Percentiles rank a stretch among this genome's conserved stretches.
These are phyloP conservation scores for Toxotes lorentzi DNA, from an alignment of 2,797 vertebrate genomes.

Conservation along the genomic window DNA sequence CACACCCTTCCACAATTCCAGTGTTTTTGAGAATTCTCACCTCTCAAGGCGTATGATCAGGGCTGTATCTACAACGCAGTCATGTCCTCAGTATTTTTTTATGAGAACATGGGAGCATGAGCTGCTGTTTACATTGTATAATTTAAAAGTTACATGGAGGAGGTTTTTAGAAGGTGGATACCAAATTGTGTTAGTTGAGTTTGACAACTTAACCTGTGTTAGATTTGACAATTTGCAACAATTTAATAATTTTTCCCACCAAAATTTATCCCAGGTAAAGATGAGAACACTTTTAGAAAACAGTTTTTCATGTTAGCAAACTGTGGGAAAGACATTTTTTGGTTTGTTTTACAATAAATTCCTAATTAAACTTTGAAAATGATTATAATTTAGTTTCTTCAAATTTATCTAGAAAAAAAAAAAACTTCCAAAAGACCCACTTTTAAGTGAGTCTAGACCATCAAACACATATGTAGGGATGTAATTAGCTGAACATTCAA, in stretches of 20 bases:
- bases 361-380: background rate
- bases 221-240: background rate
- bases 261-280: background rate
- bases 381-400: background rate
- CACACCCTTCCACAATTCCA: background rate
- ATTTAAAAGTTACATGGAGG: background rate
- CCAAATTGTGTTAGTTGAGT: background rate
- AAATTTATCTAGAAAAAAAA: background rate
- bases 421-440: slow-evolving; percentile 1
- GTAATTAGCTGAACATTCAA: slow-evolving; percentile 78
- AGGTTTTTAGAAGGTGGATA: background rate
- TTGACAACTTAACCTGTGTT: background rate
- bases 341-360: background rate
- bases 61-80: background rate
- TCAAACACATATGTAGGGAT: slow-evolving; percentile 70
- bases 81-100: background rate
- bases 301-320: no score
- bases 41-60: background rate
- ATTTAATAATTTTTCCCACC: background rate
- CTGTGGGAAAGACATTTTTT: background rate
- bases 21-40: background rate
- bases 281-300: no score
- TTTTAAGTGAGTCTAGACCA: slow-evolving; percentile 46
- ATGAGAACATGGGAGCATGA: background rate
- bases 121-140: background rate